Conservation (phyloP, 2,888 invertebrate genomes). For the Germaria angustata region DNA sequence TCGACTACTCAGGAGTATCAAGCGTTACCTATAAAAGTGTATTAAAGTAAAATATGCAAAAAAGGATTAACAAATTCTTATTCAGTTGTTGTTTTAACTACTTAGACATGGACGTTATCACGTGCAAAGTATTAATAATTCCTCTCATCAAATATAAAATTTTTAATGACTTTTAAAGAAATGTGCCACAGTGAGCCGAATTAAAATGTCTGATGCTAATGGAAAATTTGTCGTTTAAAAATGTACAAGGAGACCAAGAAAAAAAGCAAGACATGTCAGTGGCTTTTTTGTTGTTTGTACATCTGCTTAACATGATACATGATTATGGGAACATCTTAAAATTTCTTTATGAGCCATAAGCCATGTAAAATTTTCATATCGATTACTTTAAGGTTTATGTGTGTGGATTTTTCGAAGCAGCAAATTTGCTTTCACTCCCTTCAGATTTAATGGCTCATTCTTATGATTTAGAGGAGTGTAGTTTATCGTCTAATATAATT, state of each 20-base stretch:
- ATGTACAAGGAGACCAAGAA: not conserved
- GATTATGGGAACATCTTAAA: constrained; percentile 17
- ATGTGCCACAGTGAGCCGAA: not conserved
- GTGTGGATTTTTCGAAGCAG: not conserved
- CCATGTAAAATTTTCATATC: not conserved
- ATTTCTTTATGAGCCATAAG: not conserved
- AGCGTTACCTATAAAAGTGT: too few species aligned
- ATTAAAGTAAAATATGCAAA: too few species aligned
- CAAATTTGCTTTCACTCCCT: not conserved
- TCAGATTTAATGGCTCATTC: not conserved
- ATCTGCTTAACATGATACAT: constrained; percentile 17
- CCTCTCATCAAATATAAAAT: too few species aligned
- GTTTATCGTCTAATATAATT: too few species aligned
- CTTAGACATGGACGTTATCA: too few species aligned
- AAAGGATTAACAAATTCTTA: too few species aligned
- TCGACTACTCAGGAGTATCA: too few species aligned
- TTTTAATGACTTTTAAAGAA: not conserved
- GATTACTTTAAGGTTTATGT: not conserved
- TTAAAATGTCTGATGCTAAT: constrained; percentile 5
- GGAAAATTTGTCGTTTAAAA: constrained; percentile 28
- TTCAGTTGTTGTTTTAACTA: too few species aligned
- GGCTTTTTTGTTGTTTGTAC: not conserved
- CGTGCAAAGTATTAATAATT: too few species aligned
- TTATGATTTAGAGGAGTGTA: not conserved
- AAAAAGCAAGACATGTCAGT: not conserved